A percentile compares a stretch with the other conserved stretches of the same genome.
Evolutionary conservation across 2,113 vertebrate species (phyloP).

Genomic region (Alouatta palliata): DNA sequence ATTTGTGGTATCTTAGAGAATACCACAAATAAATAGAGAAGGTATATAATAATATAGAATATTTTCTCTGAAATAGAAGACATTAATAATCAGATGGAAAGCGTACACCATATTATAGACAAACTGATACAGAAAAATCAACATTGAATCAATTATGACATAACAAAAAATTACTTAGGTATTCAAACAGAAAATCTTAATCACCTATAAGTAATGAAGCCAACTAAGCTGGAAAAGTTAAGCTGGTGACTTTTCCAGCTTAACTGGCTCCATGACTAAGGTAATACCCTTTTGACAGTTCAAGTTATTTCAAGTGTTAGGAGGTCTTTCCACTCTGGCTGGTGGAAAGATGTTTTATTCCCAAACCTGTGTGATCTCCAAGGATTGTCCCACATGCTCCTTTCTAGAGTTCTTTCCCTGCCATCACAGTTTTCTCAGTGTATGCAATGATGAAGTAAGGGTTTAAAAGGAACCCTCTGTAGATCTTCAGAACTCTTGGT

Average conservation of each 20-base stretch:
- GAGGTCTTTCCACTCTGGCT: not conserved
- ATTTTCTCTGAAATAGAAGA: not conserved
- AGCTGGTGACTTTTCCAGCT: not conserved
- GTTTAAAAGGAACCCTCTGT: not conserved
- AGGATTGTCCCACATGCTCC: not conserved
- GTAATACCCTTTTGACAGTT: not conserved
- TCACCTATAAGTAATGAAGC: too few relatives aligned
- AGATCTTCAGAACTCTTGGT: not conserved
- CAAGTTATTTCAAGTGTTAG: not conserved
- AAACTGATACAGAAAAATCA: not conserved
- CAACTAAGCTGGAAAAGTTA: too few relatives aligned
- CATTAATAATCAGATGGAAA: not conserved
- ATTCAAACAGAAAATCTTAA: not conserved
- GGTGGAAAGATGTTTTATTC: not conserved
- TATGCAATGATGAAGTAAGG: not conserved
- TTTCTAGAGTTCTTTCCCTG: not conserved
- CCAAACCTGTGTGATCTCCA: not conserved
- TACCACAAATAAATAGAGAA: not conserved
- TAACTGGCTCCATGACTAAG: not conserved
- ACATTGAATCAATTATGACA: not conserved
- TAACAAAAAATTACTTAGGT: not conserved
- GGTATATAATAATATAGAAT: not conserved
- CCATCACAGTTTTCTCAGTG: not conserved
- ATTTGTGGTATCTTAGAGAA: not conserved
- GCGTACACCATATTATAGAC: not conserved